Base-by-base conservation (phyloP, 64 coral and sea anemone genomes). In the Acropora yongei region DNA sequence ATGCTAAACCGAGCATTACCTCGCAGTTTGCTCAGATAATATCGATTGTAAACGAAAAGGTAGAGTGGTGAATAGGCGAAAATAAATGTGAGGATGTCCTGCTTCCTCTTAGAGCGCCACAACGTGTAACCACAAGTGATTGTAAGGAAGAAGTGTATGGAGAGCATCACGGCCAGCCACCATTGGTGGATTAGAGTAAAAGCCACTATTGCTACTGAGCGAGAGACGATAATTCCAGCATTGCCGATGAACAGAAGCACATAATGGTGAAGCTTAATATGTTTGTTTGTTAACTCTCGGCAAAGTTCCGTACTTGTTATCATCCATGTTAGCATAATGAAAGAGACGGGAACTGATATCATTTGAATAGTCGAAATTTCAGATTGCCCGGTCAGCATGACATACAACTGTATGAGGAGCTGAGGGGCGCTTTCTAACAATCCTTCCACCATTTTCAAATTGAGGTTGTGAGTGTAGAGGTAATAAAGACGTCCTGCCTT, bases 401-500 rank as follows among this genome's bases (percentile, higher is more conserved):
- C 82, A 47, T 85, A 72, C 16, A 85, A 45, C 18, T 85, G 82
- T n/a, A 85, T 50, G 4, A 85, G 69, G 2, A 85, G 82, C 45
- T 85, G 82, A 44, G 82, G 82, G 0, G 82, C 82, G 12, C 6
- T 20, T 49, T 85, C 82, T 41, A 85, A 45, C 44, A 85, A 46
- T 16, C 82, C 82, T 4, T 85, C 82, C 13, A 72, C 65, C 82
- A 85, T 85, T 71, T 85, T 85, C 63, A 85, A 85, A 46, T 71
- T 85, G 16, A 71, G 82, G 18, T 61, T 85, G 65, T 85, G 82
- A 49, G 72, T 41, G 41, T 85, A 72, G 2, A 85, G 82, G 65
- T 85, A 85, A 43, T 85, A 85, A 1, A 85, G 65, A 20, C 82
- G 82, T 6, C 19, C 82, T 30, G 30, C 30, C 65, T 85, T 85